Evolutionary conservation across 2,888 invertebrate species (phyloP).

Genomic region (Deilephila porcellus): DNA sequence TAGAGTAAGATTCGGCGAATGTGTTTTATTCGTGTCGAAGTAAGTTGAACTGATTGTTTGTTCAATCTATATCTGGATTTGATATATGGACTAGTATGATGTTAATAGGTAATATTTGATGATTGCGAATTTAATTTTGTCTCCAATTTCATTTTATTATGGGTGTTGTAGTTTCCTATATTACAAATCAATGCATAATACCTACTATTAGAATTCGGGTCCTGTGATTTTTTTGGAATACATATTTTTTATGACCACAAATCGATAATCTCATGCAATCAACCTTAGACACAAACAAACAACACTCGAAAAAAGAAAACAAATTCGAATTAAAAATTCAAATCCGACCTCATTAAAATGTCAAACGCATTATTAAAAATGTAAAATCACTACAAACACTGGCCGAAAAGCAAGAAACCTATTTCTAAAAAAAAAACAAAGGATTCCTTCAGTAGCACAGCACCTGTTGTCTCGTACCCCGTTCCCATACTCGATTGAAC

Average conservation of each 20-base stretch:
- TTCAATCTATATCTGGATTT: no score
- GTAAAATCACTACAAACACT: conserved; percentile 4
- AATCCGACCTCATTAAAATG: not conserved
- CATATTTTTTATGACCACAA: not conserved
- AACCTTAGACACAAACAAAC: not conserved
- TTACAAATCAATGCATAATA: no score
- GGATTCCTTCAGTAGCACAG: conserved; percentile 65
- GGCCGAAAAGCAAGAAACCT: conserved; percentile 9
- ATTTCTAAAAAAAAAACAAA: conserved; percentile 34
- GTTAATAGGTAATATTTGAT: no score
- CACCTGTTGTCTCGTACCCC: conserved; percentile 73
- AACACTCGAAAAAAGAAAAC: not conserved
- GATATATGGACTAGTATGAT: no score
- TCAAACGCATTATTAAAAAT: not conserved
- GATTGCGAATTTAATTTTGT: no score
- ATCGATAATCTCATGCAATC: not conserved
- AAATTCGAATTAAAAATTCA: not conserved
- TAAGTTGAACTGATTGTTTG: no score
- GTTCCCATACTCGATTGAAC: conserved; percentile 67
- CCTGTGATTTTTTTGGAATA: no score
- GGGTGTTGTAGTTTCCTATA: no score
- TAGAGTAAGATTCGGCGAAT: conserved; percentile 2
- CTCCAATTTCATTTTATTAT: no score
- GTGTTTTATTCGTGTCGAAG: not conserved
- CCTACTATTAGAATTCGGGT: no score